Evolutionary conservation across 2,113 vertebrate species (phyloP), one percentile per base, ranked within the genome.

Genomic region (Diadophis punctatus): DNA sequence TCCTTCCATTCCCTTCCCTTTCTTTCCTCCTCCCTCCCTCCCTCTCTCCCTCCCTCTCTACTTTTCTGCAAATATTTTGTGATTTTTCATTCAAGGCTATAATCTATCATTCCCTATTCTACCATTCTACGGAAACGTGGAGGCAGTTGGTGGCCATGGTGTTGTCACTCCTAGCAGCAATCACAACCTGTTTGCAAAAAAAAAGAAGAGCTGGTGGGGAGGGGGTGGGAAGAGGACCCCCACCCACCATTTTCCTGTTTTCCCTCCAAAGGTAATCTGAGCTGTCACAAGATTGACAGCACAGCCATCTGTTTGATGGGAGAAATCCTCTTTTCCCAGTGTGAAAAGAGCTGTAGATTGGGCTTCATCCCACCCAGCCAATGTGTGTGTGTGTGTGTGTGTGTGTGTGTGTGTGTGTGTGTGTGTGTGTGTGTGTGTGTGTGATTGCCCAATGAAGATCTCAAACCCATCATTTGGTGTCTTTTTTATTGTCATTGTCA

Each of bases 231-330:
- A 22, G 84, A 86, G 84, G 2, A 49, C 25, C 43, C n/a, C 23
- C 85, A 18, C 74, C 74, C n/a, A 51, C 34, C 20, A n/a, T 90
- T 68, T 68, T 49, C 89, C 89, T 68, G 58, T 80, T 48, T 68
- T 51, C 63, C 5, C 20, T 80, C 89, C 10, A 52, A 90, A 90
- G 48, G 89, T 80, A 90, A 90, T 52, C 89, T 25, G 89, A 10
- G 48, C 89, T 74, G 89, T 74, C 89, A 60, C 56, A 90, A 52
- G 48, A 51, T 25, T 90, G 89, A 90, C 89, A 90, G 60, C 56
- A 90, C 12, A 80, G n/a, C 89, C 89, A 90, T 90, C 60, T 80
- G 48, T 52, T 25, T 90, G 63, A n/a, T 18, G 14, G 60, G 30
- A 80, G 48, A 34, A n/a, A 74, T 74, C 63, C 89, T 52, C 63